Conservation (phyloP, 2,113 vertebrate genomes). For the Corvus hawaiiensis region DNA sequence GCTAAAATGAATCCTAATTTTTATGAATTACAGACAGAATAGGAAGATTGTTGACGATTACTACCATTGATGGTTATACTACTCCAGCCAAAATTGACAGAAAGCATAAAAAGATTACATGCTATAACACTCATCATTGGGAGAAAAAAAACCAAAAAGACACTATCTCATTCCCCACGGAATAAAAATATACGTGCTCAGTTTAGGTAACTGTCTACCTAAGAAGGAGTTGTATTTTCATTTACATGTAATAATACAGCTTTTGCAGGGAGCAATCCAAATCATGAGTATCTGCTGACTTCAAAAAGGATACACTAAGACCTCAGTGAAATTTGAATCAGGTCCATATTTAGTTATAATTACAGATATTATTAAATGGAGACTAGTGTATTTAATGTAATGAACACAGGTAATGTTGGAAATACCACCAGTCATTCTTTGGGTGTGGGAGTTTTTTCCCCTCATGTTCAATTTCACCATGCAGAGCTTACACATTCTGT, state of each 20-base stretch:
- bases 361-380: background rate
- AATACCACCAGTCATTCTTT: background rate
- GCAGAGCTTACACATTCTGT: background rate
- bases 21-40: background rate
- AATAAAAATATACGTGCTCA: background rate
- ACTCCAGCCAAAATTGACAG: background rate
- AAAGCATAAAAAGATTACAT: background rate
- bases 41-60: background rate
- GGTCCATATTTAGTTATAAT: background rate
- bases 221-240: background rate
- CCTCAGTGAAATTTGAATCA: background rate
- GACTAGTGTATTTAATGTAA: background rate
- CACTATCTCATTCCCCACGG: background rate
- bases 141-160: background rate
- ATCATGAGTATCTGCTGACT: background rate
- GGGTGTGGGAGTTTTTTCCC: background rate
- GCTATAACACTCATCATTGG: background rate
- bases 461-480: background rate
- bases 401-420: background rate
- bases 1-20: background rate
- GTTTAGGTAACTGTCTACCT: background rate
- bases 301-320: background rate
- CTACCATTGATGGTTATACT: background rate
- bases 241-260: background rate
- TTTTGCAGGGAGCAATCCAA: background rate